Percentiles rank a stretch among this genome's conserved stretches.
Evolutionary conservation across 1,140 invertebrate genomes (phyloP).

Genomic region (Neodiprion fabricii): DNA sequence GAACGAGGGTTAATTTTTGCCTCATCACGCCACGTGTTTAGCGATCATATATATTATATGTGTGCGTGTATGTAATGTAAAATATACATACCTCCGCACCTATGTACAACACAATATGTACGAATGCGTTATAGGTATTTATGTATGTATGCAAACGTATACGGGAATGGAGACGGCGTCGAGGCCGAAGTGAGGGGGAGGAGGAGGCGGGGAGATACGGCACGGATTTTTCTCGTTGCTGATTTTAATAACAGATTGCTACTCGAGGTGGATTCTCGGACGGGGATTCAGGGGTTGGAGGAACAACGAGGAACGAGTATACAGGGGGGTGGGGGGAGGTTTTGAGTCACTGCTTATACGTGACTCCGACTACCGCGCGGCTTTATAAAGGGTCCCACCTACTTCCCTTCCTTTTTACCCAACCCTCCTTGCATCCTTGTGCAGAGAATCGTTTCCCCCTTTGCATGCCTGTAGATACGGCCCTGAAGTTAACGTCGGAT

Average conservation of each 20-base stretch:
- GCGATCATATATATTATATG: no score
- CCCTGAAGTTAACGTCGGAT: not conserved
- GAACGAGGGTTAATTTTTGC: constrained; percentile 58
- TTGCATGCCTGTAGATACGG: no score
- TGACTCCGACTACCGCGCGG: constrained; percentile 44
- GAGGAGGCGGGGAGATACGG: constrained; percentile 51
- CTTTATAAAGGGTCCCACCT: not conserved
- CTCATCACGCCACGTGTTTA: constrained; percentile 49
- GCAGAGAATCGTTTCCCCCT: not conserved
- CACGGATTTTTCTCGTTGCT: constrained; percentile 62
- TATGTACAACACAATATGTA: no score
- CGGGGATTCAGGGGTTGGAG: not conserved
- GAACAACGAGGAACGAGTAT: not conserved
- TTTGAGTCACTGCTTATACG: constrained; percentile 58
- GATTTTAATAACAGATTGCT: constrained; percentile 63
- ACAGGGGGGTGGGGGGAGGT: constrained; percentile 19
- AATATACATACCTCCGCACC: no score
- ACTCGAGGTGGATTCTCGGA: constrained; percentile 27
- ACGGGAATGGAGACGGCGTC: not conserved
- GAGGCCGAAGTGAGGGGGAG: constrained; percentile 26
- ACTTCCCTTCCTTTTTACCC: not conserved
- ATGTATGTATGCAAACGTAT: no score
- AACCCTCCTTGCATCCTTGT: not conserved
- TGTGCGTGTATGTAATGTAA: no score
- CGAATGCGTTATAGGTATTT: no score